Evolutionary conservation across 1,140 invertebrate species (phyloP).

Genomic region (Cyrtorhinus lividipennis): DNA sequence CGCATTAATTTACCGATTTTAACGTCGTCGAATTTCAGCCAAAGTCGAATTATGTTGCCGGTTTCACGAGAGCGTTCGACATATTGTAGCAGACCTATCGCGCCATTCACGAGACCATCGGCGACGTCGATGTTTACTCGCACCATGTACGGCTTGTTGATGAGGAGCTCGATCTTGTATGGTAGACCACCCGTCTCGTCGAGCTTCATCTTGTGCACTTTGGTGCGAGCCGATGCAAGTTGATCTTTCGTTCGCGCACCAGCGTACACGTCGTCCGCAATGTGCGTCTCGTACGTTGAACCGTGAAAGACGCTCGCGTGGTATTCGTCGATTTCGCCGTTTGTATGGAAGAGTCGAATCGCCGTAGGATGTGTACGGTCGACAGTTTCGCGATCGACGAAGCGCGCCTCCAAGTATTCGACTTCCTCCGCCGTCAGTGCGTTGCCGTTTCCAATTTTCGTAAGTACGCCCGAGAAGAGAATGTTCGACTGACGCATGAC

Average conservation of each 20-base stretch:
- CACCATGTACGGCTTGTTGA: conserved; percentile 28
- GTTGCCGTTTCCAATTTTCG: neutral
- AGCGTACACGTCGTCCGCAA: conserved; percentile 9
- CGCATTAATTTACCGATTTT: conserved; percentile 22
- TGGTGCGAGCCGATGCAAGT: neutral
- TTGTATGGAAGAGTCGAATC: conserved; percentile 24
- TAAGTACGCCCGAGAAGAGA: neutral
- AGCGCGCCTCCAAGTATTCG: neutral
- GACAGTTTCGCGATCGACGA: neutral
- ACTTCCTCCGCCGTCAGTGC: neutral
- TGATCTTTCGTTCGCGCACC: conserved; percentile 15
- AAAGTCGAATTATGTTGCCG: conserved; percentile 19
- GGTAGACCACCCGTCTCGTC: conserved; percentile 29
- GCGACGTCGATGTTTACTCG: conserved; percentile 29
- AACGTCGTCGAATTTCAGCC: conserved; percentile 21
- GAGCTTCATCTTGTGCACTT: neutral
- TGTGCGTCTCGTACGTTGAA: conserved; percentile 4
- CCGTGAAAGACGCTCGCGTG: conserved; percentile 2
- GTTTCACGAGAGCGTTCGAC: conserved; percentile 25
- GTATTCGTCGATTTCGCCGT: conserved; percentile 5
- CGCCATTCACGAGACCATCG: conserved; percentile 30
- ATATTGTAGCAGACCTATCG: conserved; percentile 27
- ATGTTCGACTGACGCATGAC: neutral
- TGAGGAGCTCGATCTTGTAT: conserved; percentile 27
- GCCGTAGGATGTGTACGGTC: conserved; percentile 17